phyloP scores from a whole-genome alignment of 2,888 invertebrate species.

The Rhagonycha lutea region DNA sequence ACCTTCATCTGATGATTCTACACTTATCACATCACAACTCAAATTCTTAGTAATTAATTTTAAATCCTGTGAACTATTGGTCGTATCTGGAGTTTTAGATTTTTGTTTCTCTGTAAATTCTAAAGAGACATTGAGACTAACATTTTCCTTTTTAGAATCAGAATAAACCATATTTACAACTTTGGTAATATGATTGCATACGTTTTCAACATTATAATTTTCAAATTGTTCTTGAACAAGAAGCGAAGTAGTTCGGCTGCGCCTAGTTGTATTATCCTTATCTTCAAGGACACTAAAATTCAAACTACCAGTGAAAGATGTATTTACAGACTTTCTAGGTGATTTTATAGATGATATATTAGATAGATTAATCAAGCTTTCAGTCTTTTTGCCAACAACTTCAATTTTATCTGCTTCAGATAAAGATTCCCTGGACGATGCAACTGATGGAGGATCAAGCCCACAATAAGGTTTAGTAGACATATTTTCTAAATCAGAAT shows the following conservation, averaged over 20 bases:
- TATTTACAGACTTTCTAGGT: background rate
- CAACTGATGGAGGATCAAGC: constrained; percentile 22
- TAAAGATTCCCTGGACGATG: constrained; percentile 24
- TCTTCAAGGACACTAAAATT: background rate
- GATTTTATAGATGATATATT: background rate
- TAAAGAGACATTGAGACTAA: constrained; percentile 42
- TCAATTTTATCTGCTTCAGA: constrained; percentile 18
- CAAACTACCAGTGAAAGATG: background rate
- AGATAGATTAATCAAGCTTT: background rate
- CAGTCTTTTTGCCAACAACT: background rate
- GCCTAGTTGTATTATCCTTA: background rate
- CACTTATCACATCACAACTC: background rate
- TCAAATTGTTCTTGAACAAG: background rate
- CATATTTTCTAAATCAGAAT: constrained; percentile 29
- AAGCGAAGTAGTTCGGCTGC: background rate
- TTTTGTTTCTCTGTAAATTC: constrained; percentile 18
- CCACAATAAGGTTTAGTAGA: constrained; percentile 30
- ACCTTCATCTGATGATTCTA: background rate
- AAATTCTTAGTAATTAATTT: background rate
- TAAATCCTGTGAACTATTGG: background rate
- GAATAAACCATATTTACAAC: constrained; percentile 44
- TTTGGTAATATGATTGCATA: constrained; percentile 42
- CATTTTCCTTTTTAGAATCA: constrained; percentile 35
- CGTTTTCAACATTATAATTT: constrained; percentile 15
- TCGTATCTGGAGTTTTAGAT: background rate